Percentiles rank a stretch among this genome's conserved stretches.
phyloP scores from a whole-genome alignment of 2,888 invertebrate genomes.

The Conops quadrifasciatus region DNA sequence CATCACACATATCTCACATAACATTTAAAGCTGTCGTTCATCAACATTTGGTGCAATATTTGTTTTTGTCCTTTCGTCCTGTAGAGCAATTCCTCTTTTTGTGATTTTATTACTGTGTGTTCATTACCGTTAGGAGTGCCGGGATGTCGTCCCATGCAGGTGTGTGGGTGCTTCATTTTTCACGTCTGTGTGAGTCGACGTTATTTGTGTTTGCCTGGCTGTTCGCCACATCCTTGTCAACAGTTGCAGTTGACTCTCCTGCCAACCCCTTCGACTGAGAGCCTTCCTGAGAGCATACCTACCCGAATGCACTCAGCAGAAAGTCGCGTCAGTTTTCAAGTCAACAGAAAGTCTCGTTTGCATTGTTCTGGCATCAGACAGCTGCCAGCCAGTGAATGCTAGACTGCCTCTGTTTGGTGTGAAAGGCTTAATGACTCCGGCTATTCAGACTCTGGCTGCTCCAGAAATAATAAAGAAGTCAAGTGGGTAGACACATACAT shows the following conservation, averaged over 20 bases:
- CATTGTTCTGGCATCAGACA: slow-evolving; percentile 14
- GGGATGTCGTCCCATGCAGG: slow-evolving; percentile 5
- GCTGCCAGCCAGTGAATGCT: slow-evolving; percentile 1
- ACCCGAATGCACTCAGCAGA: neutral
- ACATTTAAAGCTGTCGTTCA: neutral
- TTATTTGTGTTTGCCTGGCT: slow-evolving; percentile 7
- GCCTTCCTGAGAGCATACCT: too few relatives aligned
- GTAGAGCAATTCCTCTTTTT: slow-evolving; percentile 11
- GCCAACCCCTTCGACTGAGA: neutral
- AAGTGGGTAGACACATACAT: slow-evolving; percentile 23
- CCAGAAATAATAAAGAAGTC: slow-evolving; percentile 20
- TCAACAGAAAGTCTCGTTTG: slow-evolving; percentile 5
- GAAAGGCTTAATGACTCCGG: slow-evolving; percentile 4
- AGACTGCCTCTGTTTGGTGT: neutral
- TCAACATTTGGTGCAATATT: neutral
- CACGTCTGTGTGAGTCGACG: neutral
- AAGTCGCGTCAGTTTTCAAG: neutral
- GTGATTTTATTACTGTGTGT: slow-evolving; percentile 23
- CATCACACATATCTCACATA: too few relatives aligned
- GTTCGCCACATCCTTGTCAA: slow-evolving; percentile 14
- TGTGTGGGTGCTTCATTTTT: neutral
- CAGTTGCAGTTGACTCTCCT: neutral
- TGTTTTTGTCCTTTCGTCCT: slow-evolving; percentile 1
- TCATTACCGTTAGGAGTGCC: slow-evolving; percentile 22
- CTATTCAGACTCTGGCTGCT: slow-evolving; percentile 13